Evolutionary conservation across 2,113 vertebrate species (phyloP), one percentile per base, ranked within the genome.

Genomic region (Spilogale gracilis): DNA sequence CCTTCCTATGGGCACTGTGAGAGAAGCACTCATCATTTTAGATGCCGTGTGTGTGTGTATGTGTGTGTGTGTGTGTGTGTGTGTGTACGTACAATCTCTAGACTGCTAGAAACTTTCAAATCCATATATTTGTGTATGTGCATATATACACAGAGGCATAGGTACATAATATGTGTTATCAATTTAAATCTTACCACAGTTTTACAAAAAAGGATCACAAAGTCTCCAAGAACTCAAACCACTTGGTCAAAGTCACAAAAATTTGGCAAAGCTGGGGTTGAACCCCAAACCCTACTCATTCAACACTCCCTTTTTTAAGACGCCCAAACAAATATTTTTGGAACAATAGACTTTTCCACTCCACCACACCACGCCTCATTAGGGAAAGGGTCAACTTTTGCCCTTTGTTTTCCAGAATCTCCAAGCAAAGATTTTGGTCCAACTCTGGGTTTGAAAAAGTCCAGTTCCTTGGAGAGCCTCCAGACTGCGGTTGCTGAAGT

Each of bases 401-500:
- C 84, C 69, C 5, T 98, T 82, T 91, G 74, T 97, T 97, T 98
- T 98, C 98, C 99, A 99, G 98, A 96, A 63, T 95, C 98, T 91
- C 98, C 97, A 61, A 98, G 97, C 92, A 99, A 98, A 58, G 99
- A 99, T 96, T 99, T 99, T 1, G 99, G 99, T 38, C 99, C 99
- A 45, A 99, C 99, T 32, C 98, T 99, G 74, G 99, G 99, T n/a
- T 89, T 99, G 96, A 99, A 99, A 97, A 99, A 99, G 98, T 99
- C 99, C 96, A 99, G 99, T 65, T 99, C 99, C 2, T 97, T 99
- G 96, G 99, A 99, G 99, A 99, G 99, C 97, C 99, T 99, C 48
- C 99, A 99, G 99, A 99, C 99, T 0, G 99, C 99, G 4, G 99
- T 99, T 95, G 99, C 99, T 0, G 99, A 99, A 98, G 99, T 99